These are phyloP conservation scores for Perccottus glenii DNA, from an alignment of 2,113 vertebrate species.

Conservation along the genomic window DNA sequence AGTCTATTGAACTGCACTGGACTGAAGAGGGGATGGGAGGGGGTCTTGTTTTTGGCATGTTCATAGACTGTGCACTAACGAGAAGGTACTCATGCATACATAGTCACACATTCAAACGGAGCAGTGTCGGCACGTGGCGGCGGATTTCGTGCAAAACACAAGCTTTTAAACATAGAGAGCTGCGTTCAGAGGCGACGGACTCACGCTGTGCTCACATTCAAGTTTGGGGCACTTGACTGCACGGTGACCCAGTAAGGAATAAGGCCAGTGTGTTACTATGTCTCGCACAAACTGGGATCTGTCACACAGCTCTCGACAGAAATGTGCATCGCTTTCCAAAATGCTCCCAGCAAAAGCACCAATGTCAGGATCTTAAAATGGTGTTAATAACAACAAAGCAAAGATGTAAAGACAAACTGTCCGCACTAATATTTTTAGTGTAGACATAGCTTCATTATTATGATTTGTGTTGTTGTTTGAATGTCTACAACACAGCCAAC, in stretches of 20 bases:
- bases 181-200: conserved; percentile 44
- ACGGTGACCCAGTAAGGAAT: conserved; percentile 72
- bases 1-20: background rate
- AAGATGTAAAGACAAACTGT: too few relatives aligned
- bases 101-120: background rate
- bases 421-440: too few relatives aligned
- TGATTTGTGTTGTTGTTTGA: too few relatives aligned
- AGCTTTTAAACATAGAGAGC: conserved; percentile 15
- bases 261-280: conserved; percentile 70
- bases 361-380: too few relatives aligned
- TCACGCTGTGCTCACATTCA: conserved; percentile 67
- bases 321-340: too few relatives aligned
- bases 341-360: too few relatives aligned
- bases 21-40: conserved; percentile 13
- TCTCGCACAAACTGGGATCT: conserved; percentile 33
- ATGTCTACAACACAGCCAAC: too few relatives aligned
- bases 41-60: conserved; percentile 73
- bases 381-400: conserved; percentile 1
- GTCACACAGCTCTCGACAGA: conserved; percentile 25
- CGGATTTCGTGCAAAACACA: background rate
- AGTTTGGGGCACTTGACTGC: conserved; percentile 42
- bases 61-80: conserved; percentile 74
- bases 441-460: too few relatives aligned
- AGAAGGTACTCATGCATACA: conserved; percentile 64
- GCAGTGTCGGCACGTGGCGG: conserved; percentile 14